Conservation (phyloP, 1,140 invertebrate genomes). For the Drosophila malerkotliana region DNA sequence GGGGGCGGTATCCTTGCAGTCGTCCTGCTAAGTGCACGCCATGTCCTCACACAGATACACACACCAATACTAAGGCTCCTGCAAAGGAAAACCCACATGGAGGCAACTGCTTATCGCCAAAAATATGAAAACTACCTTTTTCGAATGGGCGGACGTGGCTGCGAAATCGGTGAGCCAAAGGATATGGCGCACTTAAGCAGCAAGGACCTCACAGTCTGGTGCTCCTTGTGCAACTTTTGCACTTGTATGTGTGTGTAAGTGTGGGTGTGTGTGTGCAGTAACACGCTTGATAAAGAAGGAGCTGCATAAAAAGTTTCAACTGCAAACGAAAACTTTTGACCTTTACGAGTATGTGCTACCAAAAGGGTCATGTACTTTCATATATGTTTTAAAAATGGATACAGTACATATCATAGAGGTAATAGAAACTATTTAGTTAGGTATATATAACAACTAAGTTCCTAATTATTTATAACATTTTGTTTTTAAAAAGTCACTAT, state of each 20-base stretch:
- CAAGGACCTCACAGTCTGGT: slow-evolving; percentile 30
- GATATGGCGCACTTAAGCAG: slow-evolving; percentile 66
- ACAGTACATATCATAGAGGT: neutral
- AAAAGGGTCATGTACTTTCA: slow-evolving; percentile 21
- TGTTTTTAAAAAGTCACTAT: no score
- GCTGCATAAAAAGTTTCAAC: slow-evolving; percentile 74
- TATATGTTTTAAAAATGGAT: neutral
- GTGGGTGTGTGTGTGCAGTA: slow-evolving; percentile 41
- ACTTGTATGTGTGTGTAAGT: slow-evolving; percentile 10
- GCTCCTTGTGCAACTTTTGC: slow-evolving; percentile 33
- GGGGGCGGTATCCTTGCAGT: slow-evolving; percentile 31
- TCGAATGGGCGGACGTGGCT: slow-evolving; percentile 44
- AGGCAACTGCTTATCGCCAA: slow-evolving; percentile 69
- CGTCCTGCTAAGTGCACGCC: slow-evolving; percentile 61
- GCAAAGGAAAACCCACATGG: slow-evolving; percentile 6
- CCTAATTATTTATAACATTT: no score
- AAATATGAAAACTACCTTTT: slow-evolving; percentile 80
- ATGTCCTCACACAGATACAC: slow-evolving; percentile 8
- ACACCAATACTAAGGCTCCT: neutral
- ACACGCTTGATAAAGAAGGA: slow-evolving; percentile 73
- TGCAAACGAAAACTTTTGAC: slow-evolving; percentile 80
- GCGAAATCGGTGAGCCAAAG: slow-evolving; percentile 29
- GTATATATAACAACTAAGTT: no score
- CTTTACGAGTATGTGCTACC: slow-evolving; percentile 58
- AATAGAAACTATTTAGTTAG: neutral